phyloP scores from a whole-genome alignment of 2,797 vertebrate species.

The Meda fulgida region DNA sequence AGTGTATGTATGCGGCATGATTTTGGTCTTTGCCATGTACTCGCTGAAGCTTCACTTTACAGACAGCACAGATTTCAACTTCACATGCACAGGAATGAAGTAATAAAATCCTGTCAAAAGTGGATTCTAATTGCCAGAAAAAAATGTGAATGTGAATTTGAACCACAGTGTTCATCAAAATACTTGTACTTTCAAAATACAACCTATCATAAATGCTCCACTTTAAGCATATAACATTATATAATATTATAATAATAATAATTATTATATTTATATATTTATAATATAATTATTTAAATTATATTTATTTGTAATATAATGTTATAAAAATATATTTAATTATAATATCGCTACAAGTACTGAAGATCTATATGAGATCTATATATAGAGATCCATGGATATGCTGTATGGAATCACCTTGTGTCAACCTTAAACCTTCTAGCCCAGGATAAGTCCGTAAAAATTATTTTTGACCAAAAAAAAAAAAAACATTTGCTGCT shows the following conservation, averaged over 20 bases:
- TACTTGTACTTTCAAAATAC: not conserved
- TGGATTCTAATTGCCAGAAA: not conserved
- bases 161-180: not conserved
- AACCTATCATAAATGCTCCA: not conserved
- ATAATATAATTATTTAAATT: not conserved
- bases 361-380: not conserved
- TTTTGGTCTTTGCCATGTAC: not conserved
- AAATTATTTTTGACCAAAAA: not conserved
- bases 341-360: not conserved
- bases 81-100: not conserved
- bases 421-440: not conserved
- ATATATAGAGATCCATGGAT: not conserved
- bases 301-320: too few relatives aligned
- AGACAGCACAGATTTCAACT: conserved; percentile 20
- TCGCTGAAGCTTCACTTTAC: not conserved
- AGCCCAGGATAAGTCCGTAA: too few relatives aligned
- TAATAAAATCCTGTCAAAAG: not conserved
- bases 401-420: not conserved
- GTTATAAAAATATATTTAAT: not conserved
- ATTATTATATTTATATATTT: not conserved
- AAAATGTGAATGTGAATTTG: not conserved
- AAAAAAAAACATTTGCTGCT: not conserved
- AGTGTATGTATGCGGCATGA: not conserved
- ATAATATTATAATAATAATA: not conserved
- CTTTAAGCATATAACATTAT: not conserved